Conservation (phyloP, 2,797 vertebrate genomes). For the Spheniscus humboldti region DNA sequence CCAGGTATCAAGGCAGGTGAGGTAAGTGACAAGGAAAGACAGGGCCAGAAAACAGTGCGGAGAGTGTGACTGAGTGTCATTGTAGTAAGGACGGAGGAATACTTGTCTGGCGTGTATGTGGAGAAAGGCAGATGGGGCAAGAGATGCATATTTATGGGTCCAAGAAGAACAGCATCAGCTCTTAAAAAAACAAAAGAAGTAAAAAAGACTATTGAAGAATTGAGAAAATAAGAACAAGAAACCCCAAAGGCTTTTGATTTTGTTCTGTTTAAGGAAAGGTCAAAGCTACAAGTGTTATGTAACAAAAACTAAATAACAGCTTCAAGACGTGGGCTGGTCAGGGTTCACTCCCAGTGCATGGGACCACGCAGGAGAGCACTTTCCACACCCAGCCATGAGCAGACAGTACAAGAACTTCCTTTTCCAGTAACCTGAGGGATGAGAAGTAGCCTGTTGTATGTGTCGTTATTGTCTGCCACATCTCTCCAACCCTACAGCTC, state of each 20-base stretch:
- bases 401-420: neutral
- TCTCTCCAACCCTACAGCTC: neutral
- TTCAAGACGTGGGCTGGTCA: neutral
- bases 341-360: neutral
- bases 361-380: neutral
- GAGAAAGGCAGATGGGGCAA: neutral
- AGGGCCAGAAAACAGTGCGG: neutral
- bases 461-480: neutral
- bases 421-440: neutral
- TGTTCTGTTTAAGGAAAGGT: neutral
- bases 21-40: neutral
- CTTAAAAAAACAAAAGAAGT: neutral
- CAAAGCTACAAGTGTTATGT: neutral
- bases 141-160: neutral
- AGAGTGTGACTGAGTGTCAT: neutral
- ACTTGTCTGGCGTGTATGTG: rapidly evolving
- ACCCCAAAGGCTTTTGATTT: neutral
- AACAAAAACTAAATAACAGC: neutral
- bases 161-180: neutral
- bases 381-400: neutral
- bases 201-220: neutral
- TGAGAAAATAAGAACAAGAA: neutral
- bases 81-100: neutral
- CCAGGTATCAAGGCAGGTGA: neutral
- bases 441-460: neutral